phyloP scores from a whole-genome alignment of 2,113 vertebrate genomes.

The Pelvicachromis taeniatus region DNA sequence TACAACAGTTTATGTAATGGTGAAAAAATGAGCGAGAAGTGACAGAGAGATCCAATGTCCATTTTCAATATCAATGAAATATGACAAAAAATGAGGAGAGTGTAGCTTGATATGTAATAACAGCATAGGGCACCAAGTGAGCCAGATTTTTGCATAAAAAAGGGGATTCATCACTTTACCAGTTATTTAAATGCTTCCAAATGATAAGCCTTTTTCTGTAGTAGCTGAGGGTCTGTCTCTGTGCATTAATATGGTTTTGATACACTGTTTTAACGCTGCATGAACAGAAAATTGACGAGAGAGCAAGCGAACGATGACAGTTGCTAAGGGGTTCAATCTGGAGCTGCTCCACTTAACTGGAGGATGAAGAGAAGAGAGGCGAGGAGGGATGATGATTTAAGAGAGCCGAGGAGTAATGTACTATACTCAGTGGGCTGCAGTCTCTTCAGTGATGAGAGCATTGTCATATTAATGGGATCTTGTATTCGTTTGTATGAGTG shows the following conservation, averaged over 20 bases:
- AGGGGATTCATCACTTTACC: neutral
- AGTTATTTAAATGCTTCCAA: slow-evolving; percentile 16
- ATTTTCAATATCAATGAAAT: neutral
- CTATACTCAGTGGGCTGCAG: slow-evolving; percentile 6
- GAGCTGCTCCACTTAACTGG: slow-evolving; percentile 54
- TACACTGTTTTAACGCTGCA: slow-evolving; percentile 29
- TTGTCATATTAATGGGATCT: slow-evolving; percentile 18
- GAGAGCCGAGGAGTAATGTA: slow-evolving; percentile 32
- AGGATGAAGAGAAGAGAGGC: slow-evolving; percentile 47
- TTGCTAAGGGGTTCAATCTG: slow-evolving; percentile 50
- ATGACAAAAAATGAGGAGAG: neutral
- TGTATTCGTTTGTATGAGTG: neutral
- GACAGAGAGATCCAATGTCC: neutral
- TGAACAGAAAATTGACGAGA: slow-evolving; percentile 32
- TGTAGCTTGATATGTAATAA: neutral
- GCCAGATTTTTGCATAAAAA: neutral
- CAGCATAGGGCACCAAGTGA: neutral
- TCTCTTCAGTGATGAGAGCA: slow-evolving; percentile 14
- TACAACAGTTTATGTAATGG: slow-evolving; percentile 10
- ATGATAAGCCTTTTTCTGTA: neutral
- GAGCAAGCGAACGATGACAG: slow-evolving; percentile 31
- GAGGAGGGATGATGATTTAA: slow-evolving; percentile 44
- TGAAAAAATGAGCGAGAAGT: neutral
- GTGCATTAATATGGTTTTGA: slow-evolving; percentile 34
- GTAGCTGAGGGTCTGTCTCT: slow-evolving; percentile 6